Evolutionary conservation across 2,888 invertebrate species (phyloP).

Genomic region (Epinotia ramella): DNA sequence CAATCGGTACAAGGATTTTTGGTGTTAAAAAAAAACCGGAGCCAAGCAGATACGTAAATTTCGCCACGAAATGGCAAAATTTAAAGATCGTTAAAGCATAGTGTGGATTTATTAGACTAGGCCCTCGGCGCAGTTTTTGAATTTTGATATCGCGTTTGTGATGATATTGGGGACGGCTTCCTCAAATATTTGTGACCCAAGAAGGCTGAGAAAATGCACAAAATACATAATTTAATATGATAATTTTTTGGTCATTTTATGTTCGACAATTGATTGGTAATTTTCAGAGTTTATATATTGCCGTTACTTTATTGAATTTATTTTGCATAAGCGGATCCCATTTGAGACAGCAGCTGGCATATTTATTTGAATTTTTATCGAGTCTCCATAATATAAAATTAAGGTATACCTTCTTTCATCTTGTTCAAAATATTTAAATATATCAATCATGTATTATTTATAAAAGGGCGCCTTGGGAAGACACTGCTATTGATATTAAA

Average conservation of each 20-base stretch:
- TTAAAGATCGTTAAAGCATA: too few species aligned
- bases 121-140: too few species aligned
- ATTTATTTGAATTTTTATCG: slow-evolving; percentile 45
- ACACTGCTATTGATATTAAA: not conserved
- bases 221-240: not conserved
- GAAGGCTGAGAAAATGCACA: not conserved
- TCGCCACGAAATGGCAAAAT: too few species aligned
- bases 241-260: not conserved
- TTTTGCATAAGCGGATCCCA: slow-evolving; percentile 32
- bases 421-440: slow-evolving; percentile 41
- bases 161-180: too few species aligned
- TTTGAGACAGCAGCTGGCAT: slow-evolving; percentile 33
- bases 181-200: too few species aligned
- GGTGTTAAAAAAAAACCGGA: too few species aligned
- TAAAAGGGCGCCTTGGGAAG: slow-evolving; percentile 9
- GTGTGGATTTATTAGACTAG: too few species aligned
- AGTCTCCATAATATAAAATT: slow-evolving; percentile 35
- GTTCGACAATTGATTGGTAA: not conserved
- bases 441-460: slow-evolving; percentile 40
- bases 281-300: not conserved
- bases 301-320: slow-evolving; percentile 30
- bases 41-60: too few species aligned
- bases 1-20: too few species aligned
- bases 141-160: too few species aligned
- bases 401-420: slow-evolving; percentile 44